phyloP scores from a whole-genome alignment of 2,888 invertebrate species.

The Sesia apiformis region DNA sequence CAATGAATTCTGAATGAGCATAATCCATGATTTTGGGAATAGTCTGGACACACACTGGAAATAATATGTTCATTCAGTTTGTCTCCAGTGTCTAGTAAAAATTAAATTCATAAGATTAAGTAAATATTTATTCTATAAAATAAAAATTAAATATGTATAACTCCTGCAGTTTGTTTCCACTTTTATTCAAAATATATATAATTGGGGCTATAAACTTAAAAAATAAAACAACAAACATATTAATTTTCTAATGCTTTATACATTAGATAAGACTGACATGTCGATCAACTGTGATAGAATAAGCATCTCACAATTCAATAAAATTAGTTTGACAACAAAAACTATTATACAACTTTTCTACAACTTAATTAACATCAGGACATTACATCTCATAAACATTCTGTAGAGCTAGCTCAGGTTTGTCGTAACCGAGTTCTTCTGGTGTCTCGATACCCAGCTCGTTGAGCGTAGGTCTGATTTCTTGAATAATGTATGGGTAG shows the following conservation, averaged over 20 bases:
- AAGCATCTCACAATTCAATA: conserved; percentile 40
- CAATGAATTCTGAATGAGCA: no score
- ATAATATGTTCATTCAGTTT: no score
- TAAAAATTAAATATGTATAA: no score
- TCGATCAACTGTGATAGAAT: conserved; percentile 33
- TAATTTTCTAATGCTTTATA: conserved; percentile 42
- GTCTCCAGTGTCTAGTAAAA: no score
- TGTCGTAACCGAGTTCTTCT: conserved; percentile 97
- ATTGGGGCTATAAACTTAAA: neutral
- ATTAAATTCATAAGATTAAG: no score
- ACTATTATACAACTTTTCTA: conserved; percentile 64
- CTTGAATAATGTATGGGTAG: conserved; percentile 90
- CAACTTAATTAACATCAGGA: conserved; percentile 38
- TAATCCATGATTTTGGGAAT: no score
- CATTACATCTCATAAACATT: conserved; percentile 80
- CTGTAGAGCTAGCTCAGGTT: conserved; percentile 93
- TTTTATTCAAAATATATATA: no score
- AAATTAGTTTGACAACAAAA: conserved; percentile 54
- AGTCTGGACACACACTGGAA: no score
- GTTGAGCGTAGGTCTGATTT: conserved; percentile 92
- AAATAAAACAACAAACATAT: conserved; percentile 34
- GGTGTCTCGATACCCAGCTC: conserved; percentile 96
- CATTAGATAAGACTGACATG: conserved; percentile 35
- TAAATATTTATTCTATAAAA: no score
- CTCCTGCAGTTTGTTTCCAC: no score